Base-by-base conservation (phyloP, 1,140 invertebrate genomes). In the Diuraphis noxia region DNA sequence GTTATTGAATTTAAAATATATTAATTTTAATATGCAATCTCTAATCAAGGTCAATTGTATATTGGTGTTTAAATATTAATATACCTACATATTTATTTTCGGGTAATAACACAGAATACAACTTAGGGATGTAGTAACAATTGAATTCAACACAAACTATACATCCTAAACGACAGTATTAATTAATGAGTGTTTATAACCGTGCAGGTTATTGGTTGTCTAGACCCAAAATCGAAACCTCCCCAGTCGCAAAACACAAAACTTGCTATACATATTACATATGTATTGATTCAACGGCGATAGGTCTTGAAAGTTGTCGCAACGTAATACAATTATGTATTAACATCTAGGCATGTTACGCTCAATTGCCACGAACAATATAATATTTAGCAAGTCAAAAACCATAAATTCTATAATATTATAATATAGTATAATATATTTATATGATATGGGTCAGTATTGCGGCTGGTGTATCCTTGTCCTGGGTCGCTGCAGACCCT, bases 391-490 rank as follows among this genome's bases (percentile, higher is more conserved):
- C 30, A 17, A 63, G 30, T 63, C 56, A n/a, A 63, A 63, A 63
- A 63, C 13, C 30, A n/a, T 72, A 72, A 10, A n/a, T n/a, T 63
- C n/a, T 63, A 72, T n/a, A 17, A 72, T 72, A 72, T 17, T n/a
- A 5, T 34, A n/a, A 5, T 34, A n/a, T 56, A 30, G 25, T 30
- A 30, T 56, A 30, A 5, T 0, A 3, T 49, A 21, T 49, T 77
- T 81, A 23, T 25, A 84, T 41, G 43, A 23, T 49, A 30, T 87
- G 89, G 63, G 77, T 91, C 41, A 82, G 41, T 91, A 82, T 52
- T n/a, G 30, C 77, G 46, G 10, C 34, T 9, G 21, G 77, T 90
- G 89, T 91, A 49, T 79, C 72, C 77, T 38, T 52, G 43, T 25
- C 23, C 43, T 82, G 34, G 77, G 34, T 38, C n/a, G 34, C 72